Percentiles rank a stretch among this genome's conserved stretches.
phyloP scores from a whole-genome alignment of 2,888 invertebrate genomes.

The Apoderus coryli region DNA sequence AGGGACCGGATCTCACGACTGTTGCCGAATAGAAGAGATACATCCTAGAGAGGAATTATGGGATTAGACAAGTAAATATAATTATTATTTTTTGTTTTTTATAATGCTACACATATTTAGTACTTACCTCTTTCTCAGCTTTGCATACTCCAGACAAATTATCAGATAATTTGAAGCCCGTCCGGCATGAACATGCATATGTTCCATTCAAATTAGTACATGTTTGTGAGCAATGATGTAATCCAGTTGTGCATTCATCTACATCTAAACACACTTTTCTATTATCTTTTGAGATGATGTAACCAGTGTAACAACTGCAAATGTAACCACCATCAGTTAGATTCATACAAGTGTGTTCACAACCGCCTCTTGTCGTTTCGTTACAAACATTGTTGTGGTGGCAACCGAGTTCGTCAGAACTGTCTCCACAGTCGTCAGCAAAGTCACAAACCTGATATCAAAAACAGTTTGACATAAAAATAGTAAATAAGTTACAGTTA shows the following conservation, averaged over 20 bases:
- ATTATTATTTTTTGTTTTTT: too few species aligned
- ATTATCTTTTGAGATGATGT: conserved; percentile 64
- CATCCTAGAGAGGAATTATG: too few species aligned
- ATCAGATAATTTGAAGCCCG: conserved; percentile 66
- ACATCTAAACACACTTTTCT: conserved; percentile 77
- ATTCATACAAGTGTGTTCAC: conserved; percentile 83
- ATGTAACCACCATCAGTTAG: conserved; percentile 73
- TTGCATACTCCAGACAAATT: conserved; percentile 72
- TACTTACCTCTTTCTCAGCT: conserved; percentile 44
- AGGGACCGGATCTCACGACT: conserved; percentile 73
- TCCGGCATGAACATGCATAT: conserved; percentile 72
- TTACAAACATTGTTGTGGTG: conserved; percentile 51
- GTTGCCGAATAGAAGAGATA: conserved; percentile 60
- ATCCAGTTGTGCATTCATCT: conserved; percentile 73
- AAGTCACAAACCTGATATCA: conserved; percentile 76
- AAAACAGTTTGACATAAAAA: too few species aligned
- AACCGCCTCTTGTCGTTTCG: conserved; percentile 56
- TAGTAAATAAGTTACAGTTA: too few species aligned
- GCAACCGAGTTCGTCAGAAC: conserved; percentile 82
- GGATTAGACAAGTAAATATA: too few species aligned
- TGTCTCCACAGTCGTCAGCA: conserved; percentile 82
- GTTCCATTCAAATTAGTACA: conserved; percentile 88
- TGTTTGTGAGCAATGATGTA: conserved; percentile 83
- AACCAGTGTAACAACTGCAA: conserved; percentile 80
- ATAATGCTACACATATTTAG: too few species aligned